Conservation (phyloP, 53 echinoderm and acorn worm genomes). For the Paracentrotus lividus region DNA sequence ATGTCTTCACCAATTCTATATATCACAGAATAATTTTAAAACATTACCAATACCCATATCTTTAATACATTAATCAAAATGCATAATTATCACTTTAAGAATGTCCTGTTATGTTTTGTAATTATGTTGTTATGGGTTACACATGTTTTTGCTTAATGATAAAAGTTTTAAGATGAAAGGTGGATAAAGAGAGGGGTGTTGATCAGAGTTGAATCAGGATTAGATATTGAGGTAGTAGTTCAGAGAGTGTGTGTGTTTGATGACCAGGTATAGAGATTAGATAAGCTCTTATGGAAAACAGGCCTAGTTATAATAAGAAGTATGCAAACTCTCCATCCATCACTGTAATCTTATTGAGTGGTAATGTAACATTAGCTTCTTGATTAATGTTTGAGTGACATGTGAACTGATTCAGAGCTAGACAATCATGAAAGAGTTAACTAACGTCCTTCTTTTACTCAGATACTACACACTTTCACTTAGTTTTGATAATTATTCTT, state of each 20-base stretch:
- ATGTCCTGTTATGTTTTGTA: not conserved
- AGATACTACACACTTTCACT: too few relatives aligned
- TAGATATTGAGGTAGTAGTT: constrained; percentile 18
- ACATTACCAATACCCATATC: not conserved
- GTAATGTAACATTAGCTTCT: not conserved
- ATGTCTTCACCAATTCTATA: not conserved
- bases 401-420: not conserved
- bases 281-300: not conserved
- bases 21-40: not conserved
- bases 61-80: not conserved
- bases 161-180: too few relatives aligned
- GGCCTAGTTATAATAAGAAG: not conserved
- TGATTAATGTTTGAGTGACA: constrained; percentile 10
- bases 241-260: constrained; percentile 13
- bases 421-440: not conserved
- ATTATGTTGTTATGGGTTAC: not conserved
- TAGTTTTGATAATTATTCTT: too few relatives aligned
- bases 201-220: not conserved
- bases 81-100: not conserved
- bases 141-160: not conserved
- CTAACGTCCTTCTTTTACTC: not conserved
- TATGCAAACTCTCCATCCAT: not conserved
- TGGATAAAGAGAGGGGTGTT: not conserved
- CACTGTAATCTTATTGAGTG: not conserved
- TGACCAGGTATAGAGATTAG: not conserved